Evolutionary conservation across 2,113 vertebrate species (phyloP).

Genomic region (Colistium nudipinnis): DNA sequence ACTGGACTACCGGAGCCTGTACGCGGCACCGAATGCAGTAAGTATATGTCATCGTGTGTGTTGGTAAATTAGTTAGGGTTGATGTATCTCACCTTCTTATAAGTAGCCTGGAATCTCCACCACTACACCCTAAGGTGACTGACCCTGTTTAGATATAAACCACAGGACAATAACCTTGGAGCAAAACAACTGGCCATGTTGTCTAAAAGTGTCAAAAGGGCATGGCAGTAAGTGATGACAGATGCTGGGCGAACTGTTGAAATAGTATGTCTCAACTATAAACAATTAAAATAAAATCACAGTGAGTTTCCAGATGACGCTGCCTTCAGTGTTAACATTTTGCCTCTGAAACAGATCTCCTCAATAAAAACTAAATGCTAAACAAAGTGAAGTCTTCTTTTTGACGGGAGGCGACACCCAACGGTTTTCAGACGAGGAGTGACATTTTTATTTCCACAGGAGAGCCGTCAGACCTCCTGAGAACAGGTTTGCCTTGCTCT

Average conservation of each 20-base stretch:
- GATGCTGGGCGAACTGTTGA: not conserved
- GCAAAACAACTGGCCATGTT: constrained; percentile 1
- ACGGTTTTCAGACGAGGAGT: not conserved
- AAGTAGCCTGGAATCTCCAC: constrained; percentile 38
- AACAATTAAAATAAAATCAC: not conserved
- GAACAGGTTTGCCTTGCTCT: constrained; percentile 25
- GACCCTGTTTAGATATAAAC: constrained; percentile 24
- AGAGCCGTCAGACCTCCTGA: not conserved
- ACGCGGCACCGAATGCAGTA: constrained; percentile 96
- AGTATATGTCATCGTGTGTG: constrained; percentile 64
- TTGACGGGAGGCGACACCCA: not conserved
- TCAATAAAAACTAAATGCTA: not conserved
- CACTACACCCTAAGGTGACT: constrained; percentile 33
- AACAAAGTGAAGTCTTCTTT: not conserved
- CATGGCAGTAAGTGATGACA: not conserved
- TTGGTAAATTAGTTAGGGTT: constrained; percentile 19
- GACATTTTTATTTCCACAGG: not conserved
- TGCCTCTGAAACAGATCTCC: not conserved
- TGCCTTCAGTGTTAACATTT: not conserved
- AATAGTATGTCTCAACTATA: not conserved
- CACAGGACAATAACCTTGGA: constrained; percentile 25
- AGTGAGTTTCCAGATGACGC: not conserved
- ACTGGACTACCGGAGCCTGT: constrained; percentile 92
- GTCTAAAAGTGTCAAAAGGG: not conserved
- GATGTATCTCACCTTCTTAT: constrained; percentile 47